Base-by-base conservation (phyloP, 2,797 vertebrate species). In the Gymnocypris eckloni region DNA sequence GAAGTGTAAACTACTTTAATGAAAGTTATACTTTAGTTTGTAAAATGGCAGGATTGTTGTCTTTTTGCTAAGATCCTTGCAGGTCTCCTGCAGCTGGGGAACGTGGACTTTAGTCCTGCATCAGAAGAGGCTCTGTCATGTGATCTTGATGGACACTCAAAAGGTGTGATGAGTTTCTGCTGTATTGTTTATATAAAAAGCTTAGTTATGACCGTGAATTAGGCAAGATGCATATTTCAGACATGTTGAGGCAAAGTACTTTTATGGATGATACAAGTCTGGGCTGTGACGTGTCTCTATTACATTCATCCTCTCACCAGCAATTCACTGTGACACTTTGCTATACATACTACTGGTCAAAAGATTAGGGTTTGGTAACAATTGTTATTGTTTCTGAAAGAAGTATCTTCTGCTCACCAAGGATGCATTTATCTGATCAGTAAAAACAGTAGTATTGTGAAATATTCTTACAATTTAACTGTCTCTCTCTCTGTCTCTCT, bases 51-150 rank as follows among this genome's bases (percentile, higher is more conserved):
- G 0, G 2, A 28, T 43, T 66, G 16, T 22, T 61, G 41, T 72
- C 13, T 61, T 18, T 70, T 33, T 79, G 5, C 86, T 48, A 92
- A 99, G 98, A 92, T 97, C 84, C 92, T 99, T 39, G 96, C 97
- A 69, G 98, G 96, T 28, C 94, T 99, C 88, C 94, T 99, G 84
- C 97, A 99, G 87, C 92, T 99, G 10, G 98, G 98, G 39, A 98
- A 99, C 1, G 61, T 97, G 86, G 90, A 70, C 0, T 99, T 99
- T 90, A 95, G 89, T 66, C 91, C 93, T 33, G 92, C 94, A 0
- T 54, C 88, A 15, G 96, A 97, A 72, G 98, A 99, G 89, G 95
- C 95, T 54, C 96, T 97, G 85, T 93, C 93, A 5, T 99, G 98
- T 92, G 90, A 94, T 22, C 92, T 97, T 0, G 90, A 95, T 85